Percentiles rank a stretch among this genome's conserved stretches.
Evolutionary conservation across 2,797 vertebrate species (phyloP).

Genomic region (Rhinichthys osculus): DNA sequence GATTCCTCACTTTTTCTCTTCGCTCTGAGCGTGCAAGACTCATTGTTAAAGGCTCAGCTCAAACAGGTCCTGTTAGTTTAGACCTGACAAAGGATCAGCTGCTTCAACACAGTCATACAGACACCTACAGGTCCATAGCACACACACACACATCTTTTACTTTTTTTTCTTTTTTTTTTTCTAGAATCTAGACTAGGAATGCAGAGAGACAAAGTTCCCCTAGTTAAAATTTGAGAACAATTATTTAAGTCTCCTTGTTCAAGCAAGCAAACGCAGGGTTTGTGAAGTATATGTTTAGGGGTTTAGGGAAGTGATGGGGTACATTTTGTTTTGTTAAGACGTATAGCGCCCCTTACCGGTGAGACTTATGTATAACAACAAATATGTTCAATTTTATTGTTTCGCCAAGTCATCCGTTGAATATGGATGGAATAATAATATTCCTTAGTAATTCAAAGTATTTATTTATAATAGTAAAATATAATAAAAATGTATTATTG

Average conservation of each 20-base stretch:
- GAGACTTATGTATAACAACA: background rate
- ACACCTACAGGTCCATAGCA: constrained; percentile 50
- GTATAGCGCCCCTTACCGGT: background rate
- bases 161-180: constrained; percentile 24
- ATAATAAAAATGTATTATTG: background rate
- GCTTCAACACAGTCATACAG: constrained; percentile 54
- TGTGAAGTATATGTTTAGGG: background rate
- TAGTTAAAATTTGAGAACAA: constrained; percentile 1
- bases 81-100: constrained; percentile 61
- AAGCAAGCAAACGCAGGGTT: too few species aligned
- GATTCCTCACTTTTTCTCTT: constrained; percentile 57
- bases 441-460: background rate
- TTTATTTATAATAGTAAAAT: background rate
- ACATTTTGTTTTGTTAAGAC: background rate
- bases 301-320: too few species aligned
- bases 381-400: background rate
- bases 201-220: constrained; percentile 16
- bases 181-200: constrained; percentile 20
- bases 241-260: background rate
- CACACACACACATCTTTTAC: constrained; percentile 30
- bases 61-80: constrained; percentile 58
- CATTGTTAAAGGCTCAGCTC: constrained; percentile 59
- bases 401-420: background rate
- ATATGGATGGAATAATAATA: background rate
- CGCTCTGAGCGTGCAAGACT: constrained; percentile 45